Evolutionary conservation across 2,113 vertebrate genomes (phyloP).

Genomic region (Athene noctua): DNA sequence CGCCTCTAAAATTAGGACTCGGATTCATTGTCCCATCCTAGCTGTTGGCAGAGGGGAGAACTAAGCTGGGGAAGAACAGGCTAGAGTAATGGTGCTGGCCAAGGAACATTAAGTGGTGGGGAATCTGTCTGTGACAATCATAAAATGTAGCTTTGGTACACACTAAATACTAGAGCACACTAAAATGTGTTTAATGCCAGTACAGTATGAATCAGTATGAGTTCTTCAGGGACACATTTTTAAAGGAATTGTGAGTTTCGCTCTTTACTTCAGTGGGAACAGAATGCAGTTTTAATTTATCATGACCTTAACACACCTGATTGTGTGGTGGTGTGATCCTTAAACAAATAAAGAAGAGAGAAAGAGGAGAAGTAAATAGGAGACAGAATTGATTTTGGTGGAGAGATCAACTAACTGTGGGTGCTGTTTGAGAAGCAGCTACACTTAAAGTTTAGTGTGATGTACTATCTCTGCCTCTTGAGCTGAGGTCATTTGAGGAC

Average conservation of each 20-base stretch:
- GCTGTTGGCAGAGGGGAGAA: neutral
- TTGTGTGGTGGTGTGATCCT: neutral
- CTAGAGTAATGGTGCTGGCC: neutral
- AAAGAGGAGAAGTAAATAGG: neutral
- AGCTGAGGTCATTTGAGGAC: slow-evolving; percentile 8
- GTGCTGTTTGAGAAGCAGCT: neutral
- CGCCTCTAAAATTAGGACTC: neutral
- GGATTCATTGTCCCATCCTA: neutral
- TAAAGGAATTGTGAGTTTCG: neutral
- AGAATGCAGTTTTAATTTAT: neutral
- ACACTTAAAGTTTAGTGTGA: neutral
- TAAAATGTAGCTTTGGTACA: neutral
- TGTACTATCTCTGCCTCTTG: neutral
- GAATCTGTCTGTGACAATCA: neutral
- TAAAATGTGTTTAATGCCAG: neutral
- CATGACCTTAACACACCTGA: neutral
- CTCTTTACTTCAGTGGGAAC: neutral
- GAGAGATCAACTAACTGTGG: neutral
- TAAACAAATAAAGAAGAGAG: neutral
- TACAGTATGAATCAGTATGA: too few species aligned
- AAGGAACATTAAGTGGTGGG: neutral
- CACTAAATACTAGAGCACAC: neutral
- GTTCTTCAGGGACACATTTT: neutral
- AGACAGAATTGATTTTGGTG: neutral
- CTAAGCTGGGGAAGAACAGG: neutral